Conservation (phyloP, 2,888 invertebrate genomes). For the Metalampra italica region DNA sequence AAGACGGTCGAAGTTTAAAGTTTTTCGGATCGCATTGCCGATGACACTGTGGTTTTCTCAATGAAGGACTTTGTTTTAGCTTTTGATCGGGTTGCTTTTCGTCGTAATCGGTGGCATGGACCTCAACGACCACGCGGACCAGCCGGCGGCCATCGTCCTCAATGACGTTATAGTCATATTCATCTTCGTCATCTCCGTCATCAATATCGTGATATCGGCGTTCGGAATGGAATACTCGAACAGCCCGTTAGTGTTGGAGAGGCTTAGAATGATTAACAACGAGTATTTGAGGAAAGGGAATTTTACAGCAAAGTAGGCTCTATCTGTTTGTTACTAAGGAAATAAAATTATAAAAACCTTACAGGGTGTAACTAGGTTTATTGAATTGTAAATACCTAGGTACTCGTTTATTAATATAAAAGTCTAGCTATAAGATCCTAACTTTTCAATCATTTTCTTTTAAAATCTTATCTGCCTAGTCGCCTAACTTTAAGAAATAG, state of each 20-base stretch:
- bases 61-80: conserved; percentile 76
- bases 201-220: conserved; percentile 89
- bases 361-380: no score
- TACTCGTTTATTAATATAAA: no score
- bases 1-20: no score
- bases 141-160: conserved; percentile 85
- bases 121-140: conserved; percentile 86
- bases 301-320: conserved; percentile 23
- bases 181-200: conserved; percentile 88
- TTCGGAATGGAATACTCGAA: conserved; percentile 90
- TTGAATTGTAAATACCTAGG: no score
- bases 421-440: no score
- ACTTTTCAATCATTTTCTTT: no score
- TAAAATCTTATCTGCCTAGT: no score
- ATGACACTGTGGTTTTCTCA: no score
- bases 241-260: conserved; percentile 77
- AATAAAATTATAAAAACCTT: no score
- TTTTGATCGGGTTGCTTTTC: conserved; percentile 89
- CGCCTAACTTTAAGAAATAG: no score
- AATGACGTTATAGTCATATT: conserved; percentile 90
- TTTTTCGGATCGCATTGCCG: no score
- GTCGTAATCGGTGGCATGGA: conserved; percentile 90
- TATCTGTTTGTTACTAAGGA: neutral
- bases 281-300: conserved; percentile 57
- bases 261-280: conserved; percentile 55